Percentiles rank a stretch among this genome's conserved stretches.
Conservation (phyloP, 1,140 invertebrate species). For the Macrostomum lignano region DNA sequence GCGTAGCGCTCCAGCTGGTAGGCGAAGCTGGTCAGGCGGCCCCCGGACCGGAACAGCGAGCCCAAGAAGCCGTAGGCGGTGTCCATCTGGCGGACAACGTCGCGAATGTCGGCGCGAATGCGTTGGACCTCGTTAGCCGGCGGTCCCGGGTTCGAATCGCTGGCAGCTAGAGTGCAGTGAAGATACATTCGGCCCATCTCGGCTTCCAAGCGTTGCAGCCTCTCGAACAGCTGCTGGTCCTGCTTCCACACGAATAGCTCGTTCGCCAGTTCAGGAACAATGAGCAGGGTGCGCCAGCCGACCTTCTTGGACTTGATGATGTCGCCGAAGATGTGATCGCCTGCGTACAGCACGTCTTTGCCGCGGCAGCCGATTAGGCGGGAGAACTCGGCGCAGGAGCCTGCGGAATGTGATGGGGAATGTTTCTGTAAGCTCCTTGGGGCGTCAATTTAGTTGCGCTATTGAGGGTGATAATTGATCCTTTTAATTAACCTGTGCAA, state of each 20-base stretch:
- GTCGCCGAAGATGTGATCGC: slow-evolving; percentile 90
- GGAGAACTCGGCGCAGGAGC: slow-evolving; percentile 1
- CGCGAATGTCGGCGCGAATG: no score
- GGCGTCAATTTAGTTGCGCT: no score
- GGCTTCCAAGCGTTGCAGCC: slow-evolving; percentile 59
- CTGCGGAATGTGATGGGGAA: no score
- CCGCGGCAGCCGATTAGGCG: slow-evolving; percentile 2
- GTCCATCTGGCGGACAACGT: slow-evolving; percentile 91
- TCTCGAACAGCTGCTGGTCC: slow-evolving; percentile 65
- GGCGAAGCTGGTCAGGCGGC: slow-evolving; percentile 87
- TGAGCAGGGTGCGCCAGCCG: slow-evolving; percentile 88
- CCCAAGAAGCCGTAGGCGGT: slow-evolving; percentile 86
- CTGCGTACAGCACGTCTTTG: slow-evolving; percentile 80
- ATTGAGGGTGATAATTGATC: no score
- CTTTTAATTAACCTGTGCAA: no score
- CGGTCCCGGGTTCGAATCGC: no score
- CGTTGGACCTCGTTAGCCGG: no score
- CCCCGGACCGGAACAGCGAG: slow-evolving; percentile 57
- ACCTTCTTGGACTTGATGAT: slow-evolving; percentile 95
- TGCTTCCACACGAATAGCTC: slow-evolving; percentile 93
- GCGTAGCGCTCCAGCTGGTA: slow-evolving; percentile 67
- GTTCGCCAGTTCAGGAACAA: slow-evolving; percentile 82
- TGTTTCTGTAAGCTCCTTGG: no score
- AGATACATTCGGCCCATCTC: slow-evolving; percentile 73
- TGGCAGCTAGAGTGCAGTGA: no score